Evolutionary conservation across 2,888 invertebrate genomes (phyloP).

Genomic region (Drosophila subsilvestris): DNA sequence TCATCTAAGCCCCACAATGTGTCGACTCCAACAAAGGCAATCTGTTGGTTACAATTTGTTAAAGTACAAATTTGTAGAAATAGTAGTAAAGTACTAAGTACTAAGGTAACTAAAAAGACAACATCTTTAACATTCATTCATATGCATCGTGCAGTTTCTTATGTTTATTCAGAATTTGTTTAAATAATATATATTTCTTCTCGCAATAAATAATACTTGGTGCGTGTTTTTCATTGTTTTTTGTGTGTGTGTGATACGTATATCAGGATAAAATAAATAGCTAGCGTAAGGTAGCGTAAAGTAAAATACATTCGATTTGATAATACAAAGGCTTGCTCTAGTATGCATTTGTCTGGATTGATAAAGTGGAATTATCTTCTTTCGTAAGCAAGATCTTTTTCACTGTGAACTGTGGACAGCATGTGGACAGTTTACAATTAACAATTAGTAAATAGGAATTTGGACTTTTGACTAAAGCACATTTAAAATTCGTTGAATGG

Average conservation of each 20-base stretch:
- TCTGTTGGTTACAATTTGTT: no score
- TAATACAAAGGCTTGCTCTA: constrained; percentile 26
- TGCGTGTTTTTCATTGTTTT: constrained; percentile 51
- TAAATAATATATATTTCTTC: constrained; percentile 45
- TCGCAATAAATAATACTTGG: constrained; percentile 72
- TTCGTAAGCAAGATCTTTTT: not conserved
- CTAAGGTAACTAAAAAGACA: constrained; percentile 1
- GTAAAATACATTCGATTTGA: constrained; percentile 61
- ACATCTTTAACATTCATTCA: not conserved
- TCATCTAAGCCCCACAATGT: no score
- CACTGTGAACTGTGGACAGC: not conserved
- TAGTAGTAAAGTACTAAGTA: not conserved
- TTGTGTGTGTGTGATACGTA: constrained; percentile 47
- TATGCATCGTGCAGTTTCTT: constrained; percentile 45
- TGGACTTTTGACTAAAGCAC: constrained; percentile 37
- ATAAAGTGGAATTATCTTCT: constrained; percentile 15
- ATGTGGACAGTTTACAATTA: constrained; percentile 40
- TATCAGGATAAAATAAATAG: constrained; percentile 56
- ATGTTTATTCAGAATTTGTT: constrained; percentile 54
- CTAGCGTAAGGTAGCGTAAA: constrained; percentile 49
- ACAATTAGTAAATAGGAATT: constrained; percentile 39
- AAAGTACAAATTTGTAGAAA: not conserved
- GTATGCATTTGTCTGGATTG: constrained; percentile 12
- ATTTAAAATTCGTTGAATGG: constrained; percentile 58
- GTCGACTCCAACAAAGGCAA: no score